These are phyloP conservation scores for Ceraclea dissimilis DNA, from an alignment of 2,888 invertebrate species.

Conservation along the genomic window DNA sequence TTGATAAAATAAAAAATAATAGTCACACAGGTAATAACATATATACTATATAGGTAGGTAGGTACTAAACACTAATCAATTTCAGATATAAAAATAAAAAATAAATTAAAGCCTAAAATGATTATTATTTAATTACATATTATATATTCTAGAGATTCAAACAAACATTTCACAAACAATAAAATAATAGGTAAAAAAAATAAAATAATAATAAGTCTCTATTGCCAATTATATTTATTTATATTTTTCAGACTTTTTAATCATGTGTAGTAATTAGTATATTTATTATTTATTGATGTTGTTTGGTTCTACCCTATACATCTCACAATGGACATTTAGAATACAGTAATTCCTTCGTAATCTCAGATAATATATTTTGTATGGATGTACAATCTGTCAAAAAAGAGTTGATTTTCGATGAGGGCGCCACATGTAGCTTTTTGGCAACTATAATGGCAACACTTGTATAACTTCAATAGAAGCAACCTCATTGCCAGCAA, in stretches of 20 bases:
- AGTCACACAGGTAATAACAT: conserved; percentile 1
- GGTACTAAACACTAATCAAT: background rate
- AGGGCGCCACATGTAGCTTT: no score
- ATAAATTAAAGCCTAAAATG: conserved; percentile 9
- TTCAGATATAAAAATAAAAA: conserved; percentile 5
- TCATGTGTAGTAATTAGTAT: background rate
- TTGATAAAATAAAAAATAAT: background rate
- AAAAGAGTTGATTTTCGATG: no score
- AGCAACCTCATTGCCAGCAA: no score
- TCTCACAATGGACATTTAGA: no score
- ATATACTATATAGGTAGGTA: background rate
- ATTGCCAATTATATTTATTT: conserved; percentile 16
- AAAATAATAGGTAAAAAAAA: conserved; percentile 6
- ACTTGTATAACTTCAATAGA: no score
- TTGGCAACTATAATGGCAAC: no score
- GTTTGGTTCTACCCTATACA: no score
- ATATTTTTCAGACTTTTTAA: conserved; percentile 18
- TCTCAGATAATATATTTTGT: no score
- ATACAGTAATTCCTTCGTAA: no score
- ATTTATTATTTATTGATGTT: no score
- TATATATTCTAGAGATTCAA: conserved; percentile 12
- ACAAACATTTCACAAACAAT: conserved; percentile 8
- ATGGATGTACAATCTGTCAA: no score
- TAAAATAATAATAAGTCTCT: conserved; percentile 19
- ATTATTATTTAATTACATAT: no score